phyloP scores from a whole-genome alignment of 1,140 invertebrate genomes.

The Atta cephalotes region DNA sequence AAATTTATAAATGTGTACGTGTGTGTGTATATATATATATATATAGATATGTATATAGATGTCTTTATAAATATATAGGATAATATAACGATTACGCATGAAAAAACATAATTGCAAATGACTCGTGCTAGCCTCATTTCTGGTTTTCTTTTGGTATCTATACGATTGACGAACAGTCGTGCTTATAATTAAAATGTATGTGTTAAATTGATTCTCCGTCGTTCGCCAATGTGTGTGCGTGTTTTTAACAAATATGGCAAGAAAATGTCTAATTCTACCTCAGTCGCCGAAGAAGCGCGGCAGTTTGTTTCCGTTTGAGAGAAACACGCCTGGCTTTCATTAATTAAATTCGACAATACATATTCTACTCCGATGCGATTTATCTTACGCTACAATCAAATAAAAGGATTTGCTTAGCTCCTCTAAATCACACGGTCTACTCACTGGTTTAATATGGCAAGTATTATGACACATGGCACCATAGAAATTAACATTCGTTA shows the following conservation, averaged over 20 bases:
- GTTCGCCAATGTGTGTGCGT: background rate
- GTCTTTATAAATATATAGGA: slow-evolving; percentile 57
- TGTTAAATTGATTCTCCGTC: background rate
- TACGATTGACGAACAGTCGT: slow-evolving; percentile 19
- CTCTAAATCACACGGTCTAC: slow-evolving; percentile 37
- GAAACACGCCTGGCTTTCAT: background rate
- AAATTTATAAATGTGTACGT: slow-evolving; percentile 43
- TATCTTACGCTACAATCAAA: slow-evolving; percentile 22
- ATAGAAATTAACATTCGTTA: slow-evolving; percentile 37
- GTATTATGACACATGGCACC: slow-evolving; percentile 72
- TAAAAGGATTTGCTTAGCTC: slow-evolving; percentile 30
- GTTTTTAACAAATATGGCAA: slow-evolving; percentile 64
- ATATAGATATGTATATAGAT: slow-evolving; percentile 50
- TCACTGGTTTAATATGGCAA: slow-evolving; percentile 72
- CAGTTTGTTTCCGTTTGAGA: background rate
- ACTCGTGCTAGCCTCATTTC: slow-evolving; percentile 49
- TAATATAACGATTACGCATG: slow-evolving; percentile 51
- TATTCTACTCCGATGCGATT: background rate
- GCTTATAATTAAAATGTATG: slow-evolving; percentile 32
- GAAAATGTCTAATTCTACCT: slow-evolving; percentile 39
- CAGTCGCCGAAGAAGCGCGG: slow-evolving; percentile 3
- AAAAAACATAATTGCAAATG: slow-evolving; percentile 65
- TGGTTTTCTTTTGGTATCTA: slow-evolving; percentile 25
- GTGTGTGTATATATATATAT: slow-evolving; percentile 44
- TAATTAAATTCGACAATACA: slow-evolving; percentile 3